Base-by-base conservation (phyloP, 2,113 vertebrate species). In the Zapus hudsonius region DNA sequence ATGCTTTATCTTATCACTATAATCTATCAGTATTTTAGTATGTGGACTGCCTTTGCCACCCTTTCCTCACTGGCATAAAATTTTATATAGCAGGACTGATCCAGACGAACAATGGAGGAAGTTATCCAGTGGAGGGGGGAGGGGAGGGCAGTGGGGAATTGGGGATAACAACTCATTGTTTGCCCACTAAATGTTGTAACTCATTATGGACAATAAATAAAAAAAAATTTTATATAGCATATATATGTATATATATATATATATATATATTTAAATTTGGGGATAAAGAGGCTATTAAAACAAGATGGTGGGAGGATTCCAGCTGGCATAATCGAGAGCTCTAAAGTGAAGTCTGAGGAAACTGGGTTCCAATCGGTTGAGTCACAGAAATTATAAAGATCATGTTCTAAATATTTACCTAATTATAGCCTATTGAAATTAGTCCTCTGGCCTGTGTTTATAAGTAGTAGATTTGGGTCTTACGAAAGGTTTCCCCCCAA, bases 341-440 rank as follows among this genome's bases (percentile, higher is more conserved):
- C 44, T 67, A 22, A 84, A 73, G 57, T 10, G n/a, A 69, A 64
- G 25, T 72, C 55, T 61, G 11, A 87, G 82, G 44, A 84, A 92
- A 59, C 27, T 23, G 86, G 63, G 29, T 73, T 15, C 31, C 73
- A 67, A 40, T 63, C 47, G 40, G 31, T 9, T 80, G 61, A 84
- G 44, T 84, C 33, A 94, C 64, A 67, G 64, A 72, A 78, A 92
- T 66, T 44, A 75, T 88, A 64, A 87, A 76, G 52, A 72, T 31
- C 61, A 38, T 44, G 40, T 80, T 64, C 17, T 42, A 79, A 67
- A 44, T 72, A 87, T 27, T 64, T 85, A 40, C n/a, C 69, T 63
- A 25, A 47, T 7, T 82, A n/a, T 52, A 73, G 72, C 44, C 47
- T 85, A 11, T n/a, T 76, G 64, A 84, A 61, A 83, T 69, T 2